These are phyloP conservation scores for Dromius quadrimaculatus DNA, from an alignment of 2,888 invertebrate species.

Conservation along the genomic window DNA sequence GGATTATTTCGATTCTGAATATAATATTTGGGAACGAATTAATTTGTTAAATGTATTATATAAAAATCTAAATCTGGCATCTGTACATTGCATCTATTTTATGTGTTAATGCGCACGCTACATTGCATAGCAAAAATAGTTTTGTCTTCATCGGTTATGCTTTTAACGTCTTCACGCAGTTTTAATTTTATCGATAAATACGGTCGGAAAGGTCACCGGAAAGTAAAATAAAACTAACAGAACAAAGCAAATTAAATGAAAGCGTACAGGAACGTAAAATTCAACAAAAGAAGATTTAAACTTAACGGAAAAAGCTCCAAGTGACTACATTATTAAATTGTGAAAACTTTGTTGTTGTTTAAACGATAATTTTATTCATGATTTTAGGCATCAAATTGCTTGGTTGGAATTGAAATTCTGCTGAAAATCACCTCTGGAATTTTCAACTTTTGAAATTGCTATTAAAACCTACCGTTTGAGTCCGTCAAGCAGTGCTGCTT, in stretches of 20 bases:
- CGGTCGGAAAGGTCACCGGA: conserved; percentile 3
- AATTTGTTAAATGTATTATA: too few species aligned
- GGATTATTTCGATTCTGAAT: too few species aligned
- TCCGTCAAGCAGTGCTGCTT: too few species aligned
- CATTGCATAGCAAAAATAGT: too few species aligned
- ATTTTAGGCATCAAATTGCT: conserved; percentile 16
- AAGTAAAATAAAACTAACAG: neutral
- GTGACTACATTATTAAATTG: conserved; percentile 32
- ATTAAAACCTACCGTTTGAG: conserved; percentile 22
- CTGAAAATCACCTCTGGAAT: conserved; percentile 29
- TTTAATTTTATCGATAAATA: conserved; percentile 11
- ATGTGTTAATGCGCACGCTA: too few species aligned
- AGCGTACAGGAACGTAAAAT: neutral
- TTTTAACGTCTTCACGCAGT: too few species aligned
- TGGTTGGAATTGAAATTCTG: conserved; percentile 27
- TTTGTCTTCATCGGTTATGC: too few species aligned
- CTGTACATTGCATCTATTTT: too few species aligned
- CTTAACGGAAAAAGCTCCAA: conserved; percentile 18
- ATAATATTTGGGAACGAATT: too few species aligned
- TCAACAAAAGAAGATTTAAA: conserved; percentile 13
- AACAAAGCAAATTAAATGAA: conserved; percentile 3
- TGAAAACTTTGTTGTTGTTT: conserved; percentile 31
- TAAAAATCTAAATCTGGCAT: too few species aligned
- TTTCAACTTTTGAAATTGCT: conserved; percentile 22
- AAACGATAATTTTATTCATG: conserved; percentile 38